A percentile compares a stretch with the other conserved stretches of the same genome.
Conservation (phyloP, 2,797 vertebrate species). For the Lepilemur ruficaudatus region DNA sequence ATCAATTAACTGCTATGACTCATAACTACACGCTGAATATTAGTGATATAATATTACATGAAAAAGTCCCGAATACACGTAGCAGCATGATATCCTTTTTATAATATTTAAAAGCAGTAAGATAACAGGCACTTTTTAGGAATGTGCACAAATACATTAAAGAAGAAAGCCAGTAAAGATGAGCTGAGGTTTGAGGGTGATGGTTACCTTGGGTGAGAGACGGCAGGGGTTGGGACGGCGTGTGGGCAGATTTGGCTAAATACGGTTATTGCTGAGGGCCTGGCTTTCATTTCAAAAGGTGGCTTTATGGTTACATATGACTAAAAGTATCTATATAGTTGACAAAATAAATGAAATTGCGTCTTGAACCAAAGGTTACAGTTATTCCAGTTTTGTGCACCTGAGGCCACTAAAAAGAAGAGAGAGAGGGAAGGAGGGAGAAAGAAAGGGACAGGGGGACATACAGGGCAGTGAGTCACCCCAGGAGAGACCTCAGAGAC, state of each 20-base stretch:
- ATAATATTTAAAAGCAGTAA: background rate
- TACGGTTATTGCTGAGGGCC: background rate
- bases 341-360: background rate
- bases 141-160: background rate
- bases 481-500: background rate
- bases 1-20: background rate
- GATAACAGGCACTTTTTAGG: background rate
- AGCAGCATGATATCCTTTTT: background rate
- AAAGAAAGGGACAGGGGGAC: no score
- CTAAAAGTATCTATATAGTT: background rate
- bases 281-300: background rate
- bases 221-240: rapidly evolving
- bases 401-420: background rate
- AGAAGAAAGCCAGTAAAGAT: background rate
- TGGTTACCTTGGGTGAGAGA: background rate
- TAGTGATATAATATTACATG: background rate
- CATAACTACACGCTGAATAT: background rate
- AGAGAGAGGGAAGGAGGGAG: no score
- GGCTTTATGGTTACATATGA: background rate
- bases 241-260: background rate
- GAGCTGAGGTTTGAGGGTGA: background rate
- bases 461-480: background rate
- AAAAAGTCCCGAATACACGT: background rate
- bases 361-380: background rate
- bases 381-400: background rate